Evolutionary conservation across 2,113 vertebrate genomes (phyloP), one percentile per base, ranked within the genome.

Genomic region (Nesoenas mayeri): DNA sequence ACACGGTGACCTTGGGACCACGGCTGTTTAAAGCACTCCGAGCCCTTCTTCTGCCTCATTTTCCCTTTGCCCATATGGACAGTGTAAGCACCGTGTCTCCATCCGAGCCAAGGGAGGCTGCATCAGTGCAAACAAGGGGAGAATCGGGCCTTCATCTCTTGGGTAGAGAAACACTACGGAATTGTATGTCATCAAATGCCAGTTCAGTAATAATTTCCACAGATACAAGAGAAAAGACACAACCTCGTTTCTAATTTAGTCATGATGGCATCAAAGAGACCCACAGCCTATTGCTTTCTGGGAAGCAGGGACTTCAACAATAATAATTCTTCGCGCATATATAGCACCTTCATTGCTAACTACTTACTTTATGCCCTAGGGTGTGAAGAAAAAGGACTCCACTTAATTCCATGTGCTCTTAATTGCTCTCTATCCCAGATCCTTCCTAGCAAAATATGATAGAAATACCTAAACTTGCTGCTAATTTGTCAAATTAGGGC

Each of bases 401-500:
- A 91, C 62, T 94, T 97, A 94, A 88, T 95, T 96, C 93, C 54
- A 70, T 90, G 90, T 75, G 90, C 62, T 94, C 61, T 89, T 94
- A 95, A 91, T 95, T 96, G 87, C 69, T 89, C 67, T 94, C 40
- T 94, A 93, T 93, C 92, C 91, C 47, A 91, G 93, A 96, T 97
- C 58, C 47, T 97, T 93, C 83, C 65, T 32, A 85, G 78, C 34
- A 85, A 94, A 94, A 91, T 79, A 77, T 58, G 80, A 89, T 79
- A 91, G 94, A 95, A 95, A 96, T 93, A 73, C 60, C 75, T 83
- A 92, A 94, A 92, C 79, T 93, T 5, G 1, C 56, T 81, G 79
- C 75, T 95, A 96, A 92, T 95, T 96, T 96, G 85, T 93, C 81
- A 93, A 96, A 97, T 85, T 84, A 95, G 95, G 85, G 38, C 95